Evolutionary conservation across 1,140 invertebrate species (phyloP).

Genomic region (Leptopilina clavipes): DNA sequence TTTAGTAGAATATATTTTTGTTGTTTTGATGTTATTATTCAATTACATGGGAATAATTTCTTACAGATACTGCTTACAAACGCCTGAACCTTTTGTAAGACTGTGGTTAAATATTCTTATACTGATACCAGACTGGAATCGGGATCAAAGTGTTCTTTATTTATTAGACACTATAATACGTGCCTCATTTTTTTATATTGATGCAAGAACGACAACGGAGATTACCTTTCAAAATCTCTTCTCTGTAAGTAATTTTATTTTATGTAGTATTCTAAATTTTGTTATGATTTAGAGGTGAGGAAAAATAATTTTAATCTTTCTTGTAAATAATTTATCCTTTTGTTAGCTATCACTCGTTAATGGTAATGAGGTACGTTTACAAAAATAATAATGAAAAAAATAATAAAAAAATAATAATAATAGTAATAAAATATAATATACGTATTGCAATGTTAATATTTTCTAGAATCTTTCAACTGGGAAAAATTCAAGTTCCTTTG

Average conservation of each 20-base stretch:
- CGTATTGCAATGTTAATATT: too few relatives aligned
- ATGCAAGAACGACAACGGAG: conserved; percentile 66
- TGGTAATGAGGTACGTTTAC: conserved; percentile 63
- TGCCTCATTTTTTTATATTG: conserved; percentile 75
- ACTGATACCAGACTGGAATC: conserved; percentile 79
- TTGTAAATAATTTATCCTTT: conserved; percentile 43
- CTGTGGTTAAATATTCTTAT: conserved; percentile 80
- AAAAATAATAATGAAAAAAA: not conserved
- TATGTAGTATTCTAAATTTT: too few relatives aligned
- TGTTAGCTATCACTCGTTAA: conserved; percentile 63
- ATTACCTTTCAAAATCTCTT: conserved; percentile 69
- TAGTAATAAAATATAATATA: too few relatives aligned
- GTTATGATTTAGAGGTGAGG: not conserved
- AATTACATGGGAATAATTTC: conserved; percentile 34
- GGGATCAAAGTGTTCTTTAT: conserved; percentile 79
- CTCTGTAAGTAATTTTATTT: conserved; percentile 57
- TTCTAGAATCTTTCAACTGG: conserved; percentile 62
- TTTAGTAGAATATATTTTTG: too few relatives aligned
- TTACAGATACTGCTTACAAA: conserved; percentile 72
- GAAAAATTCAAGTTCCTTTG: conserved; percentile 65
- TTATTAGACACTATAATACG: conserved; percentile 78
- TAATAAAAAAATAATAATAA: not conserved
- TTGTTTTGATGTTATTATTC: too few relatives aligned
- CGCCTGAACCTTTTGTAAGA: conserved; percentile 77
- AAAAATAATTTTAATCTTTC: not conserved